Evolutionary conservation across 2,797 vertebrate species (phyloP), one percentile per base, ranked within the genome.

Genomic region (Sparus aurata): DNA sequence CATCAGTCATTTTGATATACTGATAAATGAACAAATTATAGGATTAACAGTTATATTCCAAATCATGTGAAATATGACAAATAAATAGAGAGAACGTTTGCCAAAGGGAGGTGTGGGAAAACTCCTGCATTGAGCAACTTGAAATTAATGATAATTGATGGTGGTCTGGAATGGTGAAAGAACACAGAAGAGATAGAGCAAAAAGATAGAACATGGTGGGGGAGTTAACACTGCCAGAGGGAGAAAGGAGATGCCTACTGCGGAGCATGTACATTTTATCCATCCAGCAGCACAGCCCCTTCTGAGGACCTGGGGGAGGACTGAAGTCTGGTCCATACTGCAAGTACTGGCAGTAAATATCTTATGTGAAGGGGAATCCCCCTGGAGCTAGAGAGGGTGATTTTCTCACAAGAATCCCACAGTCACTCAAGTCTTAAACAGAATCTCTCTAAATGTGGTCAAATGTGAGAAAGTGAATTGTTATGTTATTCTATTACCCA

Each of bases 131-230:
- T 58, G 47, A 77, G 47, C 17, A 73, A 69, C 50, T 53, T n/a
- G 23, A 27, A 83, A 75, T 64, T 73, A 89, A 88, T 88, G 65
- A 90, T 58, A 79, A 88, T 82, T 71, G 77, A 86, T 79, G 67
- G 73, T 66, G 67, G 50, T 68, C 50, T 68, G 18, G 30, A 76
- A 50, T 70, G 38, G 52, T 77, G 50, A 86, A 87, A 68, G 45
- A 79, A 87, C 38, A 59, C 64, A 46, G 58, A 68, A 55, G 12
- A 75, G 67, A 73, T 58, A 60, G 57, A 78, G 53, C 10, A n/a
- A 77, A 77, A 68, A 81, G 78, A 85, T 30, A 78, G 34, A 60
- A 77, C 79, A 75, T 83, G 38, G 22, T 38, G 34, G 71, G 54
- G 57, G 72, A 71, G 64, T 66, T 34, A 80, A 65, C 34, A 54